Evolutionary conservation across 2,113 vertebrate genomes (phyloP), one percentile per base, ranked within the genome.

Genomic region (Chaetorhynchus papuensis): DNA sequence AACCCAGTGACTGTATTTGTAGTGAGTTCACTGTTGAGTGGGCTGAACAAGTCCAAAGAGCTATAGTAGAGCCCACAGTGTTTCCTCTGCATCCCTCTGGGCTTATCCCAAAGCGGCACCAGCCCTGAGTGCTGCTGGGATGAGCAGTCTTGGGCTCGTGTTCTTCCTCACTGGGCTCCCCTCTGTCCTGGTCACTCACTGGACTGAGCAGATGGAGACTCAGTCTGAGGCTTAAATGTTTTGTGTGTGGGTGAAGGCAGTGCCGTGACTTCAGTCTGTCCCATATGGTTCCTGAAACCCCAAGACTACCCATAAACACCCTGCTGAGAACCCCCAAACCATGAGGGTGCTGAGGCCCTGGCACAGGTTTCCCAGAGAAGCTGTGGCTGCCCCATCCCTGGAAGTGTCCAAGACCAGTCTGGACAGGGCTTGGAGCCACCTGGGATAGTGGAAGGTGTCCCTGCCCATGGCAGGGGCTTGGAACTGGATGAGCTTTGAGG

Each of bases 341-440:
- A 14, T 31, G 42, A 49, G 17, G 4, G 30, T 41, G 47, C 11
- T 1, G 21, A 61, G 47, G 21, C 8, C 3, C 6, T 76, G n/a
- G 39, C 39, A 45, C 15, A 59, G 60, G 9, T 0, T 75, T 1
- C 16, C 33, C 45, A 47, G 53, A 68, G 13, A 7, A 68, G 6
- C 11, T 75, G 60, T 47, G 53, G 13, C 20, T 83, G 39, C 8
- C n/a, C 21, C 30, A 41, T 3, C 17, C 39, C n/a, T 68, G 47
- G 63, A 4, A 35, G 12, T 35, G 30, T 42, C 15, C 70, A 42
- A 33, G 63, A 18, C 41, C 35, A 11, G 30, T 8, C 0, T 69
- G 30, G 47, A 49, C 0, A 0, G 21, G 30, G 3, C 11, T 61
- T 27, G 17, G n/a, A 63, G 15, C 35, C 56, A 3, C 12, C 27